Evolutionary conservation across 2,888 invertebrate species (phyloP), one percentile per base, ranked within the genome.

Genomic region (Nipponacmea schrenckii): DNA sequence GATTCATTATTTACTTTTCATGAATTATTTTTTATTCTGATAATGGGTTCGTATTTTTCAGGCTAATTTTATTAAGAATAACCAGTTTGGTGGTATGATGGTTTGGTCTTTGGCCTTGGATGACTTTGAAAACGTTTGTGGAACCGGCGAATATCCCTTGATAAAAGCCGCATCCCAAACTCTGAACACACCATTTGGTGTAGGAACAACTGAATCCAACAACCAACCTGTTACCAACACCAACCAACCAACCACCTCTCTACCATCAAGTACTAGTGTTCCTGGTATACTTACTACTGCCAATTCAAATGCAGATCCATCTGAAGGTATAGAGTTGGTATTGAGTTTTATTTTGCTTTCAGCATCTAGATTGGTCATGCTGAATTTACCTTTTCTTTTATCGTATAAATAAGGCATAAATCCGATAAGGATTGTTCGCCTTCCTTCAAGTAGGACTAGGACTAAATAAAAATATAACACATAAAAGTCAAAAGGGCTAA

Each of bases 1-100:
- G 31, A 31, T 31, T 31, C 31, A 3, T 31, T 31, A 31, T 31
- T 5, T 31, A 3, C 31, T 31, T 31, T 31, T 31, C 31, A 31
- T 31, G 31, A 31, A 31, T 31, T 3, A 39, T 39, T 5, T 8
- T 39, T 39, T 5, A n/a, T 39, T 8, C 39, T 8, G 7, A 10
- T 39, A 39, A 7, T 8, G 39, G 39, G 8, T 39, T 39, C 14
- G 26, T 66, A 2, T n/a, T 12, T 65, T 66, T 10, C 45, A 66
- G 66, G 48, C 66, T 31, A 45, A 48, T 20, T 44, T 24, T 31
- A 48, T 66, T 10, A 45, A 39, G 26, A 46, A 66, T 20, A 20
- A 66, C 20, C 24, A 48, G 12, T 66, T n/a, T 45, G 46, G 66
- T 66, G 66, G 66, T 24, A 66, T 66, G 48, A 66, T 66, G 66